Base-by-base conservation (phyloP, 2,797 vertebrate species). In the Echiichthys vipera region DNA sequence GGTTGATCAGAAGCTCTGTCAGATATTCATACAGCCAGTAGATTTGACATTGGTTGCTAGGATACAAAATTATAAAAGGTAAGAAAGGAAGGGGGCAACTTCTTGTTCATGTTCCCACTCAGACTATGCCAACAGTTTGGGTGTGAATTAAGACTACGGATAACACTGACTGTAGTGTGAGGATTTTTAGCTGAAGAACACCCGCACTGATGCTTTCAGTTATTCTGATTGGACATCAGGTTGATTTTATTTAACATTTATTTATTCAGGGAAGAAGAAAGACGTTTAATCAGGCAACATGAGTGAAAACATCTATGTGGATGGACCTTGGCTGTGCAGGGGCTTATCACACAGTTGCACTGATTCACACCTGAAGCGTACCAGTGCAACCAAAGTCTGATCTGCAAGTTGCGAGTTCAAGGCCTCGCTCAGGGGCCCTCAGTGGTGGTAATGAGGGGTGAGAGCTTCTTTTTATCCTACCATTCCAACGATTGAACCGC, bases 191-290 rank as follows among this genome's bases (percentile, higher is more conserved):
- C 17, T 20, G 17, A 27, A 27, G 25, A 51, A 54, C 42, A 54
- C 18, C 42, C 7, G 30, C 47, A 27, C 30, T 43, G 10, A 12
- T 46, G 7, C 25, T 54, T 47, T n/a, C 25, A 57, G 17, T 42
- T 34, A 9, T 74, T 65, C 5, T 27, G 5, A 22, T 51, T 36
- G 20, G 49, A 37, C 43, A 9, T 49, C 13, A 39, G 32, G 17
- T 20, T 15, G 30, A 55, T 20, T 55, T 55, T 17, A 24, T 58
- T 20, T 24, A 9, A 40, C 24, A 59, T 20, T 6, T 24, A 46
- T 62, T 37, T 22, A 57, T 10, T 14, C 13, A 40, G 24, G 43
- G 42, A 49, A 46, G 51, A 29, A 64, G 51, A 64, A 56, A 13
- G n/a, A 34, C 5, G 12, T n/a, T n/a, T 49, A 56, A 45, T 20